Evolutionary conservation across 2,888 invertebrate genomes (phyloP).

Genomic region (Sturmia bella): DNA sequence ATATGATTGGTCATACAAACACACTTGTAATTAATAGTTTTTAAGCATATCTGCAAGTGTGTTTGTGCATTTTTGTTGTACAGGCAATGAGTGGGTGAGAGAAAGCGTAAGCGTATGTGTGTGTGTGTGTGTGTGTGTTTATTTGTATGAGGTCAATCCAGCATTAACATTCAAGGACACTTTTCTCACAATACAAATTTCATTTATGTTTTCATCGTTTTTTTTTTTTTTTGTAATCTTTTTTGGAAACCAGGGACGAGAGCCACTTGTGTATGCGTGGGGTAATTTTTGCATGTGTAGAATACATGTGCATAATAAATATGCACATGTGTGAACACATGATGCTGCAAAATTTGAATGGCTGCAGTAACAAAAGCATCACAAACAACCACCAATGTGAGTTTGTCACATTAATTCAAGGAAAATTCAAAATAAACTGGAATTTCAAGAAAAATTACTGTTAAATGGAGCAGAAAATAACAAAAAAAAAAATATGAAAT

Average conservation of each 20-base stretch:
- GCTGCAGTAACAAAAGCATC: constrained; percentile 16
- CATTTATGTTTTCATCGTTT: neutral
- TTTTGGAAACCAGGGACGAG: neutral
- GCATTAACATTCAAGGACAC: constrained; percentile 68
- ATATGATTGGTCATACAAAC: constrained; percentile 34
- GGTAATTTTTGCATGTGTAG: neutral
- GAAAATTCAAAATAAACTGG: too few species aligned
- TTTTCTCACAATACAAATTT: constrained; percentile 46
- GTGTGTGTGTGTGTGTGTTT: constrained; percentile 19
- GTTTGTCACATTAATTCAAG: neutral
- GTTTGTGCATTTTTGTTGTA: constrained; percentile 27
- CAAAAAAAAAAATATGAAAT: too few species aligned
- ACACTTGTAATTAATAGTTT: constrained; percentile 55
- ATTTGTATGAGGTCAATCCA: constrained; percentile 63
- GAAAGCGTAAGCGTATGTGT: too few species aligned
- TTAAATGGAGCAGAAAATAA: too few species aligned
- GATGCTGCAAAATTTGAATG: constrained; percentile 49
- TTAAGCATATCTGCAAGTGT: constrained; percentile 30
- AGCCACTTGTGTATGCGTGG: neutral
- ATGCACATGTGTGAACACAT: constrained; percentile 8
- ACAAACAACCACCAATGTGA: neutral
- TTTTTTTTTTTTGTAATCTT: too few species aligned
- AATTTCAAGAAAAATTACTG: too few species aligned
- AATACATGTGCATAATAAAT: constrained; percentile 2
- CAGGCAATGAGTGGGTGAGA: constrained; percentile 43